Evolutionary conservation across 2,888 invertebrate species (phyloP).

Genomic region (Lordiphosa fenestrarum): DNA sequence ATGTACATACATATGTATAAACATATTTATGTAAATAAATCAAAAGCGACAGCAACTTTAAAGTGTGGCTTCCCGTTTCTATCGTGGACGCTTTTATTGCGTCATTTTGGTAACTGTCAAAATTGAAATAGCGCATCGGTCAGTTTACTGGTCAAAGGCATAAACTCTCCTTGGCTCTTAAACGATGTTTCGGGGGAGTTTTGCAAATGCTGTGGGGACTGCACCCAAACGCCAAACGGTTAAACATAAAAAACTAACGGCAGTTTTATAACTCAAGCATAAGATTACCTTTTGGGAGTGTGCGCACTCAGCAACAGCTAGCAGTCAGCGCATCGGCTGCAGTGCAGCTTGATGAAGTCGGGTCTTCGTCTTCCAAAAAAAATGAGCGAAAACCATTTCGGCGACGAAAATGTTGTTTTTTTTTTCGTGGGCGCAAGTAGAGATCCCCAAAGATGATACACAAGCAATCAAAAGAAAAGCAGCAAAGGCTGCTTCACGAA

Average conservation of each 20-base stretch:
- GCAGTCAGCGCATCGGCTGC: conserved; percentile 27
- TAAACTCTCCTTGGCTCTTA: conserved; percentile 12
- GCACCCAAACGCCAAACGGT: conserved; percentile 67
- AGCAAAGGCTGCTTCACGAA: conserved; percentile 28
- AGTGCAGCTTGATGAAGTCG: conserved; percentile 20
- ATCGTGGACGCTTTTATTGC: neutral
- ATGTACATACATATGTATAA: too few relatives aligned
- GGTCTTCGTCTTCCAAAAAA: conserved; percentile 42
- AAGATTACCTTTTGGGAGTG: conserved; percentile 63
- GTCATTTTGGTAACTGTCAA: conserved; percentile 21
- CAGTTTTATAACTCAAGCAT: conserved; percentile 67
- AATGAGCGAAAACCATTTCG: conserved; percentile 50
- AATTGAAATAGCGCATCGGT: conserved; percentile 1
- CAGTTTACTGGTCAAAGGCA: conserved; percentile 28
- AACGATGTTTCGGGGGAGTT: conserved; percentile 16
- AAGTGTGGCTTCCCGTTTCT: conserved; percentile 15
- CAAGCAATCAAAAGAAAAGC: conserved; percentile 75
- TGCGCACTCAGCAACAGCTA: conserved; percentile 14
- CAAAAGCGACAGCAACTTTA: conserved; percentile 20
- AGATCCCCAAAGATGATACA: conserved; percentile 70
- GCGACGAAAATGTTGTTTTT: conserved; percentile 40
- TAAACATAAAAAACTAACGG: conserved; percentile 71
- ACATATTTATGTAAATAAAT: conserved; percentile 35
- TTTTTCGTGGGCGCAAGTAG: conserved; percentile 45
- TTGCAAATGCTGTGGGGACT: conserved; percentile 31